Evolutionary conservation across 2,113 vertebrate species (phyloP), one percentile per base, ranked within the genome.

Genomic region (Coptodon rendalli): DNA sequence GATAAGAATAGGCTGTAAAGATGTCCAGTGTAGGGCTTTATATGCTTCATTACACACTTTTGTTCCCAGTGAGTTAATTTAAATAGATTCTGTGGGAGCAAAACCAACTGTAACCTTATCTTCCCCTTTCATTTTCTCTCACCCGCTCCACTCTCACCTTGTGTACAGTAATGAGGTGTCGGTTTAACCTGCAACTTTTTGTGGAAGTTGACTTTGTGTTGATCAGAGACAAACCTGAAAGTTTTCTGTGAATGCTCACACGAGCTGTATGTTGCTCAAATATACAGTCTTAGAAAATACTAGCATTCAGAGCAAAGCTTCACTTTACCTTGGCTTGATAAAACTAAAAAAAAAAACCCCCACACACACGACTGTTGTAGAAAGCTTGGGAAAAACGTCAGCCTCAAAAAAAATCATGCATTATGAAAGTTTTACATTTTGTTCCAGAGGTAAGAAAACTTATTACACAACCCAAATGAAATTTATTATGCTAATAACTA

Each of bases 11-110:
- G 88, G 87, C 84, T 83, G 89, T 53, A 84, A 85, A 93, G 93
- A 95, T 93, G 93, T 95, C 95, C 91, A 89, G 90, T 92, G 89
- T 84, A 92, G 85, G 87, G 86, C 88, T 91, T 95, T 95, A 91
- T 86, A 91, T 82, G 93, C 94, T 94, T 92, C 94, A 94, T 94
- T 95, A 95, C 89, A 90, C 91, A 59, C 86, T 89, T 93, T 93
- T 86, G 87, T 91, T 92, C 86, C 85, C 50, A 6, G 81, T 34
- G 59, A 66, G 68, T 89, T 91, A 85, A 91, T 90, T 91, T 92
- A 90, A 89, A 84, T 83, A 83, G 59, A 92, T 89, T 91, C 76
- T 59, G 81, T 19, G 31, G 81, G 48, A 73, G 63, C 24, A 87
- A 82, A 83, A 87, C 48, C 84, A 53, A 85, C 83, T 81, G 81